These are phyloP conservation scores for Pelmatolapia mariae DNA, from an alignment of 2,113 vertebrate genomes.

Conservation along the genomic window DNA sequence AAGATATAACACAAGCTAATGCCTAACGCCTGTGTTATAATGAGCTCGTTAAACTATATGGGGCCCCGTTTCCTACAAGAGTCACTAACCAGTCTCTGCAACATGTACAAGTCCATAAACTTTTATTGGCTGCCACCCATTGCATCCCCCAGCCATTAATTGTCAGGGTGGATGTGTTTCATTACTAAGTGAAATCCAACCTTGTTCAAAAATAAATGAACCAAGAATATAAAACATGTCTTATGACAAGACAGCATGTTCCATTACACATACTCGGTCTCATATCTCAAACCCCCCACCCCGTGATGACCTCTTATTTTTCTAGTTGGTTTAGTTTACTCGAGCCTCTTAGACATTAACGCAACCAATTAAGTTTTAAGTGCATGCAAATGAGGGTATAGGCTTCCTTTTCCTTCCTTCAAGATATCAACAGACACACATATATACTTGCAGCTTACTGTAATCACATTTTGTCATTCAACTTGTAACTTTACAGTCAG, in stretches of 20 bases:
- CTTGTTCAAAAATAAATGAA: slow-evolving; percentile 48
- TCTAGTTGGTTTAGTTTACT: neutral
- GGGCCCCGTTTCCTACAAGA: slow-evolving; percentile 66
- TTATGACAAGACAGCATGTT: neutral
- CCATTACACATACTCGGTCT: neutral
- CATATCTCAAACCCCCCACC: neutral
- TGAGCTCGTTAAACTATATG: slow-evolving; percentile 69
- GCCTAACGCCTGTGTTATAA: slow-evolving; percentile 48
- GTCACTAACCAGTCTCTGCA: slow-evolving; percentile 56
- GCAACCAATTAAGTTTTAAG: neutral
- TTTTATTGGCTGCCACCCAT: slow-evolving; percentile 66
- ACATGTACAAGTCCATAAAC: slow-evolving; percentile 68
- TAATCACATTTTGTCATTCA: neutral
- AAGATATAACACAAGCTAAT: slow-evolving; percentile 23
- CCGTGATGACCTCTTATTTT: neutral
- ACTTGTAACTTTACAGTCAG: neutral
- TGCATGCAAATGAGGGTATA: neutral
- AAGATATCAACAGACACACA: neutral
- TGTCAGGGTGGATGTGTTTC: slow-evolving; percentile 48
- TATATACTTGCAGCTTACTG: neutral
- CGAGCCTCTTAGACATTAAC: neutral
- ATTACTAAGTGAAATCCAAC: slow-evolving; percentile 53
- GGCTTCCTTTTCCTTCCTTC: neutral
- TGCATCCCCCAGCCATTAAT: slow-evolving; percentile 59
- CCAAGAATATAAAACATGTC: slow-evolving; percentile 8